Base-by-base conservation (phyloP, 37 sponge, comb jelly and placozoan genomes). In the Diacarnus erythraeanus region DNA sequence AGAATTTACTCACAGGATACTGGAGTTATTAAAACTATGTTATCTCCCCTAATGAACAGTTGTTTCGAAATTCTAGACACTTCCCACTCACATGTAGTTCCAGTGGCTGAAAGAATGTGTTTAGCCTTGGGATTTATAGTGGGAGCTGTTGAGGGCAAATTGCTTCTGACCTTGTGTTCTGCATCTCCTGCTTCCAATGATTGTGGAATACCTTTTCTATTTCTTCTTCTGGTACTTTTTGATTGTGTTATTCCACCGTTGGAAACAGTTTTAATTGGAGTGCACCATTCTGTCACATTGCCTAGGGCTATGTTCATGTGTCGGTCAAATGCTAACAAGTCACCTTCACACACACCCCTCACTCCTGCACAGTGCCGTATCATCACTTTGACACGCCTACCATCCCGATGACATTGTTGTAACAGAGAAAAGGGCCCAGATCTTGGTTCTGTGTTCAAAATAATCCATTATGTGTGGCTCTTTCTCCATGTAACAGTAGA, bases 31-130 rank as follows among this genome's bases (percentile, higher is more conserved):
- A 91, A 26, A 15, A 91, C 69, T 5, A 91, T 57, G 44, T 83
- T 86, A 63, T 91, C 91, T 5, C 91, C 91, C 40, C 91, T 57
- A 0, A 91, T 57, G 33, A 91, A 91, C 37, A 91, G 31, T 54
- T 73, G 77, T 2, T 35, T 44, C 38, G 69, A 36, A 63, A 1
- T 43, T 3, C 79, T 72, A 27, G 35, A 30, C 12, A 26, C 31
- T 30, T 65, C 66, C 66, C 66, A 37, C 51, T 36, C 60, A 2
- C 34, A 17, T 10, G 12, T 47, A 47, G 6, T 12, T 47, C 10
- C 12, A 47, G 12, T 47, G 51, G 51, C 51, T 12, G 12, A 47
- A 47, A 47, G 10, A 47, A 47, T 47, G 51, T 12, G 6, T 6
- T 6, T 47, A 47, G 10, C 51, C 12, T 47, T 6, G 51, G 12